phyloP scores from a whole-genome alignment of 2,888 invertebrate genomes.

The Xylocampa areola region DNA sequence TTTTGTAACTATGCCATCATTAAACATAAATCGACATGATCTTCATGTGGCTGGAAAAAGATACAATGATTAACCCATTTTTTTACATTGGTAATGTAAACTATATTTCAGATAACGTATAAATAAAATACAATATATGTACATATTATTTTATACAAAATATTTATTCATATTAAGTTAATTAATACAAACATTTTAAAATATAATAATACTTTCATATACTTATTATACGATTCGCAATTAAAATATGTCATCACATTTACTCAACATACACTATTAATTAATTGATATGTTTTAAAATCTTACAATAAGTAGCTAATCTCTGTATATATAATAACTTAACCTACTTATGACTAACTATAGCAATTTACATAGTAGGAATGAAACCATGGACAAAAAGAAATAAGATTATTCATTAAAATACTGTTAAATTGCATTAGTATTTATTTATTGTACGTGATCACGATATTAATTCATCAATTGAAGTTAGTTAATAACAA shows the following conservation, averaged over 20 bases:
- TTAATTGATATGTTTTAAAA: constrained; percentile 53
- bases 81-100: too few species aligned
- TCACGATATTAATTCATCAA: constrained; percentile 14
- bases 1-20: background rate
- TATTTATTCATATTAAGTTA: constrained; percentile 44
- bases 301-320: constrained; percentile 34
- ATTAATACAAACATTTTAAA: constrained; percentile 16
- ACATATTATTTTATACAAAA: constrained; percentile 37
- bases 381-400: constrained; percentile 53
- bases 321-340: constrained; percentile 31
- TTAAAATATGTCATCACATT: constrained; percentile 18
- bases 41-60: too few species aligned
- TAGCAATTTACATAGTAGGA: constrained; percentile 56
- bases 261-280: constrained; percentile 13
- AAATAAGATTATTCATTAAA: constrained; percentile 29
- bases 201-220: constrained; percentile 40
- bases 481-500: constrained; percentile 25
- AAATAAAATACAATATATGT: constrained; percentile 50
- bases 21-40: background rate
- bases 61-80: too few species aligned
- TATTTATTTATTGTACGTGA: constrained; percentile 24
- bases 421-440: constrained; percentile 34
- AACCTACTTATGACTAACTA: constrained; percentile 27
- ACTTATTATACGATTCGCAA: constrained; percentile 1
- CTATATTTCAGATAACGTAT: too few species aligned